A percentile compares a stretch with the other conserved stretches of the same genome.
Conservation (phyloP, 1,140 invertebrate species). For the Drosophila nannoptera region DNA sequence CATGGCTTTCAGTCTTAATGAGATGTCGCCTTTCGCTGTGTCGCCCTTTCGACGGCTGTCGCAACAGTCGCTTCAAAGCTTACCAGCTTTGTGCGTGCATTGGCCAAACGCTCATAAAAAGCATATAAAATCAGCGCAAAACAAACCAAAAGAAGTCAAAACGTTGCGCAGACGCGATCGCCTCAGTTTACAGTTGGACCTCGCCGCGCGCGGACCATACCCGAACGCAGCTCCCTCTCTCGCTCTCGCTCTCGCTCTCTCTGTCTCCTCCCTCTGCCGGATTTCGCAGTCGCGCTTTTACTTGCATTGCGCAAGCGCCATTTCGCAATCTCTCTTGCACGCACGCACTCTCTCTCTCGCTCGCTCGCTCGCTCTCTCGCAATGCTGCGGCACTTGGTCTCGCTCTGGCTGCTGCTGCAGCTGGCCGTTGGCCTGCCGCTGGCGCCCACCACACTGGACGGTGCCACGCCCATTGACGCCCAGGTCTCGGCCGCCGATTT, state of each 20-base stretch:
- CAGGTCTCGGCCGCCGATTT: conserved; percentile 59
- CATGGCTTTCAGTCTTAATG: not conserved
- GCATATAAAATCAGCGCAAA: not conserved
- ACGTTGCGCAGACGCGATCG: conserved; percentile 64
- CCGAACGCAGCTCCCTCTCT: conserved; percentile 1
- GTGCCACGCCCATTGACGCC: conserved; percentile 67
- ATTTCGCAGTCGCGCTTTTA: conserved; percentile 12
- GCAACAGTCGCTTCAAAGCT: not conserved
- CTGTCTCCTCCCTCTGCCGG: not conserved
- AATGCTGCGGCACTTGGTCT: not conserved
- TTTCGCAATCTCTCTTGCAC: conserved; percentile 20
- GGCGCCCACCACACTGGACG: conserved; percentile 57
- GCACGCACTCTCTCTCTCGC: no score
- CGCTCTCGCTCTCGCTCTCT: not conserved
- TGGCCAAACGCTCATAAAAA: conserved; percentile 17
- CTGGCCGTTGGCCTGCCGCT: conserved; percentile 30
- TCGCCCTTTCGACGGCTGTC: not conserved
- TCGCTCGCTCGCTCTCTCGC: conserved; percentile 12
- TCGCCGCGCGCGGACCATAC: conserved; percentile 41
- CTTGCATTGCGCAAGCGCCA: conserved; percentile 34
- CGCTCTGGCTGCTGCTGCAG: conserved; percentile 14
- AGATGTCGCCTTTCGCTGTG: not conserved
- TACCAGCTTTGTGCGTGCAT: conserved; percentile 6
- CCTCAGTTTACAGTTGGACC: conserved; percentile 66
- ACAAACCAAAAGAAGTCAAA: conserved; percentile 10